Evolutionary conservation across 2,888 invertebrate genomes (phyloP).

Genomic region (Caenorhabditis becei): DNA sequence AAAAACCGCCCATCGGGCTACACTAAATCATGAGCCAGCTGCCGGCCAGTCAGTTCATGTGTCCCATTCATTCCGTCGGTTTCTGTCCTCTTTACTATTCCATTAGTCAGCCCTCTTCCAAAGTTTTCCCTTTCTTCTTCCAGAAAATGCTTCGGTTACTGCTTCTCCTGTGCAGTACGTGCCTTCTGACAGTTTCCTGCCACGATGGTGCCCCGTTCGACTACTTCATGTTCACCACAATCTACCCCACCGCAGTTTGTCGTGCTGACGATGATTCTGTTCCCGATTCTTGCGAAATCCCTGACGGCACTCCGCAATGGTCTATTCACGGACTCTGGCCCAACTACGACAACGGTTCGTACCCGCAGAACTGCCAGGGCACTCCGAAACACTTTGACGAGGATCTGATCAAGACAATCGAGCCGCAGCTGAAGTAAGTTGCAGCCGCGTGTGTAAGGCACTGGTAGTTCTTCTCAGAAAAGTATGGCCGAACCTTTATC

Average conservation of each 20-base stretch:
- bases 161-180: neutral
- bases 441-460: too few relatives aligned
- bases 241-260: slow-evolving; percentile 70
- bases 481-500: slow-evolving; percentile 70
- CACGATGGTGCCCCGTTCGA: slow-evolving; percentile 62
- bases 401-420: slow-evolving; percentile 60
- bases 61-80: neutral
- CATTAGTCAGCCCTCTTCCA: neutral
- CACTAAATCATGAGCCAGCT: slow-evolving; percentile 22
- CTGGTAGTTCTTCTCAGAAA: slow-evolving; percentile 34
- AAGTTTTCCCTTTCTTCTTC: neutral
- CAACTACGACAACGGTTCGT: slow-evolving; percentile 64
- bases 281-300: slow-evolving; percentile 71
- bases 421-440: slow-evolving; percentile 50
- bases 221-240: slow-evolving; percentile 68
- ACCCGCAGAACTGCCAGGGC: slow-evolving; percentile 69
- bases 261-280: slow-evolving; percentile 70
- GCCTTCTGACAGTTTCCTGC: neutral
- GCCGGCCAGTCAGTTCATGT: neutral
- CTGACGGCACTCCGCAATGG: slow-evolving; percentile 63
- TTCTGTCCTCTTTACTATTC: neutral
- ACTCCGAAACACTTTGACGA: slow-evolving; percentile 62
- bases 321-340: slow-evolving; percentile 74
- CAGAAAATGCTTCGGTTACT: neutral
- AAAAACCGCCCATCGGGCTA: neutral